Evolutionary conservation across 2,888 invertebrate genomes (phyloP), one percentile per base, ranked within the genome.

Genomic region (Melinaea marsaeus): DNA sequence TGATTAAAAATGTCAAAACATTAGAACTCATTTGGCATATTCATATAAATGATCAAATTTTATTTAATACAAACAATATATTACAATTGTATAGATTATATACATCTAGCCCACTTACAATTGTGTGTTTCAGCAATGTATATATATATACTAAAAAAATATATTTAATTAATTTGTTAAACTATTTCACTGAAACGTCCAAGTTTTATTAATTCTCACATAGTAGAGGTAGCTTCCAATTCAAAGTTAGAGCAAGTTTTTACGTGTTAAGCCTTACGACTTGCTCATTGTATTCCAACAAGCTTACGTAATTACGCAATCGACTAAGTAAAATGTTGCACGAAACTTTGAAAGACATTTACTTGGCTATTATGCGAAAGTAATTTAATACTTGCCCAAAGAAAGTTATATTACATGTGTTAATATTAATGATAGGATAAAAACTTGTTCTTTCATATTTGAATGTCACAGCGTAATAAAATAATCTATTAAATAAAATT

Each of bases 251-350:
- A 6, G 22, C 5, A 22, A 32, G 51, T 51, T 51, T 32, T 22
- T 51, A 51, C 51, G 51, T 32, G 51, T 32, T 51, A 32, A 22
- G 32, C 6, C 51, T 51, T 51, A 32, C 51, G 51, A 51, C 51
- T 51, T 51, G 51, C 32, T 32, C 32, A 51, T 51, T 51, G 51
- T 51, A 32, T 51, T 51, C 51, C 51, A 51, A 51, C 51, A 51
- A 32, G 59, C 59, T 54, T 59, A 59, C 54, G 59, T 54, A 59
- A 59, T 59, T 37, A 55, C 46, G 55, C 60, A 22, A 64, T 62
- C 60, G 58, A 61, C 54, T 61, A 46, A 37, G 51, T 45, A 58
- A 61, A 56, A 64, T 51, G 51, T 51, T 51, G 51, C 32, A 51
- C 32, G 51, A 51, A 51, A 51, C 32, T 51, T 51, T 51, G 51